Conservation (phyloP, 2,113 vertebrate species). For the Gobius niger region DNA sequence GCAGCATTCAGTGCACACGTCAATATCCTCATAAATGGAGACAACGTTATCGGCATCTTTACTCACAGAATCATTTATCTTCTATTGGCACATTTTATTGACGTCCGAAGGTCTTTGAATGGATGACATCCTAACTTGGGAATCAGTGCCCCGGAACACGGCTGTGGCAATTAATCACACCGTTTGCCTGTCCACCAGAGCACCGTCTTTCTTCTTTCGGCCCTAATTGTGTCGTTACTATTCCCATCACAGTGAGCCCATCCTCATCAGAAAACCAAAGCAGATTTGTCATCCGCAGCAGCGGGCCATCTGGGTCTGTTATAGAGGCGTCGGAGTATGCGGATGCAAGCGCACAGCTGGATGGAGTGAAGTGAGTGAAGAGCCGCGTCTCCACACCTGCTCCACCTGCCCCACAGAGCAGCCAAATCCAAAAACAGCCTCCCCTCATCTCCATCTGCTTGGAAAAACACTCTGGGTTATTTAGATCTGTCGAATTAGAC, state of each 20-base stretch:
- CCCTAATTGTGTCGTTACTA: constrained; percentile 22
- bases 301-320: constrained; percentile 28
- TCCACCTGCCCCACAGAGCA: constrained; percentile 33
- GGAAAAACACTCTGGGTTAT: constrained; percentile 29
- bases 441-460: constrained; percentile 59
- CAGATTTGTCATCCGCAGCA: constrained; percentile 38
- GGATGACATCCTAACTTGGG: background rate
- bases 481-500: constrained; percentile 43
- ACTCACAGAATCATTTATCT: constrained; percentile 4
- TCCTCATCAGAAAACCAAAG: constrained; percentile 19
- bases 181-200: background rate
- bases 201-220: background rate
- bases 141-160: constrained; percentile 9
- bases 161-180: background rate
- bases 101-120: constrained; percentile 2
- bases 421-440: constrained; percentile 24
- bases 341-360: constrained; percentile 49
- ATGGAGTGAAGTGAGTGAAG: constrained; percentile 52
- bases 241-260: constrained; percentile 21
- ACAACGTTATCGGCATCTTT: constrained; percentile 21
- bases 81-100: constrained; percentile 21
- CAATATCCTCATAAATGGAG: constrained; percentile 23
- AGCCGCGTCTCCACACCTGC: constrained; percentile 44
- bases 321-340: constrained; percentile 10
- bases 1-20: constrained; percentile 16